Percentiles rank a stretch among this genome's conserved stretches.
Evolutionary conservation across 2,797 vertebrate genomes (phyloP).

Genomic region (Meriones psammophilus): DNA sequence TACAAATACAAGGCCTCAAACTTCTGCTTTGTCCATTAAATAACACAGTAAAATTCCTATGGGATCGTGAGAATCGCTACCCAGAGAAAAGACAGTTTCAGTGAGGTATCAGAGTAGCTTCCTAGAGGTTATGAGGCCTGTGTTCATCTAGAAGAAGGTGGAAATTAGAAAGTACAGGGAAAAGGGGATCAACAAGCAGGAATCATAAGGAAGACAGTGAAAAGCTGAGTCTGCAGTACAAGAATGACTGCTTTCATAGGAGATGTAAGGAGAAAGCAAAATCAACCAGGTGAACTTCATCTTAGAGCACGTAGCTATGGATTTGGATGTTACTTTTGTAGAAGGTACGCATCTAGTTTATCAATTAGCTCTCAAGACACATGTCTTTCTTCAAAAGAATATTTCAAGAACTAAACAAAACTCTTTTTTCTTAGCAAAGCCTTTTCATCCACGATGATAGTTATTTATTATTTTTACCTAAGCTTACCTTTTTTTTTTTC

Average conservation of each 20-base stretch:
- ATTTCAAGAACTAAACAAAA: constrained; percentile 76
- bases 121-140: neutral
- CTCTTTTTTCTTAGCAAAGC: constrained; percentile 67
- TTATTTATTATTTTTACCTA: constrained; percentile 83
- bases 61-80: neutral
- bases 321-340: constrained; percentile 49
- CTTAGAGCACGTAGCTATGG: constrained; percentile 4
- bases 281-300: constrained; percentile 17
- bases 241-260: neutral
- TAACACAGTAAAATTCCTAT: constrained; percentile 11
- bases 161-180: neutral
- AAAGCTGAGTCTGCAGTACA: neutral
- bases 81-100: neutral
- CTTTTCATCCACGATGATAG: constrained; percentile 79
- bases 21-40: neutral
- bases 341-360: constrained; percentile 30
- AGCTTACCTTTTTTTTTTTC: constrained; percentile 63
- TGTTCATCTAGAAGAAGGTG: neutral
- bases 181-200: neutral
- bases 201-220: neutral
- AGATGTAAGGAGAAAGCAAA: constrained; percentile 4
- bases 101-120: constrained; percentile 19
- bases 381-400: constrained; percentile 79
- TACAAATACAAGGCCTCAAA: neutral
- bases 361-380: constrained; percentile 76